Percentiles rank a stretch among this genome's conserved stretches.
Evolutionary conservation across 2,113 vertebrate species (phyloP).

Genomic region (Hirundichthys speculiger): DNA sequence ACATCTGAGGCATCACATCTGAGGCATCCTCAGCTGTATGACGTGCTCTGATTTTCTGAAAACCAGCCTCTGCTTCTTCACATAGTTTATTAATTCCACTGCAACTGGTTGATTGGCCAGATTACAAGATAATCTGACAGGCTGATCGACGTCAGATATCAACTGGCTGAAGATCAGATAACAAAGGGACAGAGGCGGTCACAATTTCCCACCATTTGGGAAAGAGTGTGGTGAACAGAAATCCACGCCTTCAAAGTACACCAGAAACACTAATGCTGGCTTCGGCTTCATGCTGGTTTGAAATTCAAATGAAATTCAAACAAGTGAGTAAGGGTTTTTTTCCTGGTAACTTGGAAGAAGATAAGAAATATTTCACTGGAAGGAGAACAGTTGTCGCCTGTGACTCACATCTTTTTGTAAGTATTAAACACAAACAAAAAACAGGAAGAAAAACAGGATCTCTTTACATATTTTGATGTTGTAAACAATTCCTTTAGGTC

Average conservation of each 20-base stretch:
- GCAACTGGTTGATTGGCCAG: slow-evolving; percentile 8
- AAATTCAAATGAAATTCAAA: slow-evolving; percentile 32
- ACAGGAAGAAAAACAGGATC: background rate
- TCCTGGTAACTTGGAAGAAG: slow-evolving; percentile 11
- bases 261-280: too few species aligned
- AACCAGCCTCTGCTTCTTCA: too few species aligned
- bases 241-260: too few species aligned
- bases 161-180: slow-evolving; percentile 15
- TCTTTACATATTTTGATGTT: background rate
- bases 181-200: slow-evolving; percentile 6
- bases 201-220: background rate
- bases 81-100: background rate
- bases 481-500: background rate
- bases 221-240: too few species aligned
- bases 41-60: too few species aligned
- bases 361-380: background rate
- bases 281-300: slow-evolving; percentile 1
- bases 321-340: slow-evolving; percentile 4
- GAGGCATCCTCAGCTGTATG: too few species aligned
- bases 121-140: slow-evolving; percentile 13
- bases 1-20: too few species aligned
- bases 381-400: background rate
- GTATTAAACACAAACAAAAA: background rate
- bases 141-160: slow-evolving; percentile 43
- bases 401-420: background rate